phyloP scores from a whole-genome alignment of 2,888 invertebrate species.

The Crioceris asparagi region DNA sequence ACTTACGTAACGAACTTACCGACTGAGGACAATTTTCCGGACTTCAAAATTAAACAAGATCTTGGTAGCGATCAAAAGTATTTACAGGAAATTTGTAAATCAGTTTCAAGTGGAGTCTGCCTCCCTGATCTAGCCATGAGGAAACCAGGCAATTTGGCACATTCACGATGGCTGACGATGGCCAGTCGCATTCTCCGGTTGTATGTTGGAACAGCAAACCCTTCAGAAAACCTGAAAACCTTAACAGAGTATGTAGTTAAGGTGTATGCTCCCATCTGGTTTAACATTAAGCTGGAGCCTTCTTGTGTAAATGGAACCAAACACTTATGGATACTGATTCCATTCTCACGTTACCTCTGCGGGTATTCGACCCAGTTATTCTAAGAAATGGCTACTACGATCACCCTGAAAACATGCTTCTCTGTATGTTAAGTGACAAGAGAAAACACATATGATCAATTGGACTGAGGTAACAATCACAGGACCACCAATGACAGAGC shows the following conservation, averaged over 20 bases:
- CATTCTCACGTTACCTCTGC: neutral
- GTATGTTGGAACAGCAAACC: slow-evolving; percentile 12
- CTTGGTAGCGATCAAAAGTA: slow-evolving; percentile 6
- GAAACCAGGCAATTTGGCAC: slow-evolving; percentile 11
- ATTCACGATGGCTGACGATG: slow-evolving; percentile 17
- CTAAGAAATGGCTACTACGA: neutral
- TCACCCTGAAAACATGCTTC: neutral
- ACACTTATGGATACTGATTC: neutral
- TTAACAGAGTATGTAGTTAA: slow-evolving; percentile 19
- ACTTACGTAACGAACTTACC: neutral
- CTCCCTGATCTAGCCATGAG: neutral
- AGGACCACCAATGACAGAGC: neutral
- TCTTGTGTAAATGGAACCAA: slow-evolving; percentile 21
- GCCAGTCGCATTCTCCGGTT: slow-evolving; percentile 17
- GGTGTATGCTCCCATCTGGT: slow-evolving; percentile 22
- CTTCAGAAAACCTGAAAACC: neutral
- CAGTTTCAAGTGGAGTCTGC: neutral
- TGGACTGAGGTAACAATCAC: neutral
- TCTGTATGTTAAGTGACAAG: neutral
- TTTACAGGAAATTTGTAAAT: slow-evolving; percentile 3
- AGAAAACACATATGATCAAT: neutral
- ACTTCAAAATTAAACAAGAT: neutral
- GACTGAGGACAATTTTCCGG: neutral
- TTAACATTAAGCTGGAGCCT: slow-evolving; percentile 20
- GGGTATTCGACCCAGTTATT: neutral